A percentile compares a stretch with the other conserved stretches of the same genome.
phyloP scores from a whole-genome alignment of 2,797 vertebrate species.

The Pseudomugil tenellus region DNA sequence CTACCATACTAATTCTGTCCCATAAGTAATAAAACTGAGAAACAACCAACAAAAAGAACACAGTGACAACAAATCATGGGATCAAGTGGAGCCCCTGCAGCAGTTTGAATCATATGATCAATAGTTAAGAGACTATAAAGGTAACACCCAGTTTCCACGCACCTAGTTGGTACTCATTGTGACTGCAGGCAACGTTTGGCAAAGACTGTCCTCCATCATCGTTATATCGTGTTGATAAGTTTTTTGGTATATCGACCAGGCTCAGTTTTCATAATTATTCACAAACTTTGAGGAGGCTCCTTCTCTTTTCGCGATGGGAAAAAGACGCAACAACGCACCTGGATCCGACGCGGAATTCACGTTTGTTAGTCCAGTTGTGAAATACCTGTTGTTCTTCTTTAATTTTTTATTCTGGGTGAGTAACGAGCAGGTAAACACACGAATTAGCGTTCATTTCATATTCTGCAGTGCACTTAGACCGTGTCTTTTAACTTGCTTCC shows the following conservation, averaged over 20 bases:
- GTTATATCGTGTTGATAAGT: not conserved
- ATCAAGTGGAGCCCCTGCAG: not conserved
- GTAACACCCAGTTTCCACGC: constrained; percentile 36
- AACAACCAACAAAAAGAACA: too few species aligned
- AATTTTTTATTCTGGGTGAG: constrained; percentile 94
- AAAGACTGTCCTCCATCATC: not conserved
- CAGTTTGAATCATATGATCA: constrained; percentile 24
- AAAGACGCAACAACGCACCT: constrained; percentile 56
- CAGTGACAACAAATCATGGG: not conserved
- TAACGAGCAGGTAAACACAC: constrained; percentile 10
- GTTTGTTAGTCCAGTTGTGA: constrained; percentile 88
- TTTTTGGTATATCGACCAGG: not conserved
- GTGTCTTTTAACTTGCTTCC: not conserved
- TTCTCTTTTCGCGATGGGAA: constrained; percentile 49
- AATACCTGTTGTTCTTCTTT: constrained; percentile 91
- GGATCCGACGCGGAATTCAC: constrained; percentile 78
- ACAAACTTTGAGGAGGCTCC: constrained; percentile 7
- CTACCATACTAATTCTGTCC: too few species aligned
- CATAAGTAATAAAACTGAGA: too few species aligned
- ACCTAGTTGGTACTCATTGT: not conserved
- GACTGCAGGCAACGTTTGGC: not conserved
- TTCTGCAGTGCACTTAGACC: constrained; percentile 17
- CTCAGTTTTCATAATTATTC: not conserved
- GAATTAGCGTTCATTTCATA: not conserved
- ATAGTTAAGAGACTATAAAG: not conserved